Percentiles rank a stretch among this genome's conserved stretches.
Evolutionary conservation across 2,888 invertebrate species (phyloP).

Genomic region (Ctenicera cuprea): DNA sequence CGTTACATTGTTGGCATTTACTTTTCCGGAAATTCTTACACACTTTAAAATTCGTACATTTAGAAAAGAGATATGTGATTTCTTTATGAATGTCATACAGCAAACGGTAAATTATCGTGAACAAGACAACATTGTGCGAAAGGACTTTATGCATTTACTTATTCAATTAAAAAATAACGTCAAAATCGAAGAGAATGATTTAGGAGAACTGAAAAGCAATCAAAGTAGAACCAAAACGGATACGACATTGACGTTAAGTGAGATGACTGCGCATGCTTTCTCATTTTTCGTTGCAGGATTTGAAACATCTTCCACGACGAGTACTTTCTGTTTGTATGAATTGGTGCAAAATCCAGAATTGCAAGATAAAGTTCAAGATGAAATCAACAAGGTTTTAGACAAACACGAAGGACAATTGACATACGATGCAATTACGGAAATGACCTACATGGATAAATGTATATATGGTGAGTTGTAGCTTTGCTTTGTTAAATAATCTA

Average conservation of each 20-base stretch:
- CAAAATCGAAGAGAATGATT: constrained; percentile 53
- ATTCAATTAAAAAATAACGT: constrained; percentile 72
- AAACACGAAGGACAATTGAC: constrained; percentile 62
- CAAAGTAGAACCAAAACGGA: neutral
- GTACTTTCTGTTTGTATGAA: constrained; percentile 75
- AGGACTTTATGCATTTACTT: constrained; percentile 76
- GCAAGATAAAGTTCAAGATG: constrained; percentile 66
- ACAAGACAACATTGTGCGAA: constrained; percentile 70
- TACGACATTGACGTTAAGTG: constrained; percentile 54
- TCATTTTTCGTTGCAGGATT: constrained; percentile 71
- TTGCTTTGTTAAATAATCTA: neutral
- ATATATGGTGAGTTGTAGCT: constrained; percentile 61
- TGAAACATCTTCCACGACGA: constrained; percentile 70
- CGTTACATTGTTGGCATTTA: constrained; percentile 39
- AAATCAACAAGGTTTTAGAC: constrained; percentile 62
- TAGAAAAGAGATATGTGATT: constrained; percentile 64
- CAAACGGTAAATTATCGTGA: constrained; percentile 72
- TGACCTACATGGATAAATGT: constrained; percentile 69
- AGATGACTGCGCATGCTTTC: constrained; percentile 65
- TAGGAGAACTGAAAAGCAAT: constrained; percentile 30
- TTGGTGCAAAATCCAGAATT: constrained; percentile 67
- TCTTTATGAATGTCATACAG: constrained; percentile 71
- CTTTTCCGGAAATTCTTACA: constrained; percentile 55
- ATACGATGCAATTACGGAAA: constrained; percentile 67
- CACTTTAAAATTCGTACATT: constrained; percentile 58